Base-by-base conservation (phyloP, 2,888 invertebrate species). In the Drosophila nigricruria region DNA sequence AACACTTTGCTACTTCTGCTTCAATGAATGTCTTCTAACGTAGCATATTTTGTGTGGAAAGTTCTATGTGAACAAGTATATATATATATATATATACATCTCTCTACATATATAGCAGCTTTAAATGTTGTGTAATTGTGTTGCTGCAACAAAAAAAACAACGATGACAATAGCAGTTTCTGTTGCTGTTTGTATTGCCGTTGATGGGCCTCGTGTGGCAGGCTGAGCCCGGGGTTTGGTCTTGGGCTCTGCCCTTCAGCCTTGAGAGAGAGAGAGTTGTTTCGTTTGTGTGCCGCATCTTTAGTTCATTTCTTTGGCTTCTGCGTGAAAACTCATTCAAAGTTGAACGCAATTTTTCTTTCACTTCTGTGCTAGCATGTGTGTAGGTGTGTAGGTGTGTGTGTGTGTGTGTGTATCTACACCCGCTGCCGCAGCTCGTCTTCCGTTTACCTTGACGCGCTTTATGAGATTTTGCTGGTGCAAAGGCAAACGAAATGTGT, bases 301-400 rank as follows among this genome's bases (percentile, higher is more conserved):
- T 62, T 64, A 45, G 50, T 52, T 45, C 65, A 54, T 79, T 61
- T 67, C 71, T 67, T 74, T 63, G 74, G 79, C 62, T 73, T 73
- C 79, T 79, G 78, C 67, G 72, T 79, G 77, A 63, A 72, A 82
- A 81, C 87, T 86, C 84, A 81, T 87, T 81, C 79, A 73, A 84
- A 87, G 59, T 81, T 87, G 61, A 83, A 69, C 75, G 73, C 76
- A 82, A 82, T 87, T 83, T 83, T 88, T 88, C 88, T 77, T 79
- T 77, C 40, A 60, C 23, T 52, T 45, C 27, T 34, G 25, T 50
- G 30, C 45, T 45, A n/a, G 52, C 20, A 53, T 47, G 27, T 43
- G 32, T 18, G 57, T 52, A 38, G 23, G 73, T 10, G 52, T 32
- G 57, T 25, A 25, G 25, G 42, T 32, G 50, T n/a, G 36, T 30